Conservation (phyloP, 2,113 vertebrate species). For the Paramisgurnus dabryanus region DNA sequence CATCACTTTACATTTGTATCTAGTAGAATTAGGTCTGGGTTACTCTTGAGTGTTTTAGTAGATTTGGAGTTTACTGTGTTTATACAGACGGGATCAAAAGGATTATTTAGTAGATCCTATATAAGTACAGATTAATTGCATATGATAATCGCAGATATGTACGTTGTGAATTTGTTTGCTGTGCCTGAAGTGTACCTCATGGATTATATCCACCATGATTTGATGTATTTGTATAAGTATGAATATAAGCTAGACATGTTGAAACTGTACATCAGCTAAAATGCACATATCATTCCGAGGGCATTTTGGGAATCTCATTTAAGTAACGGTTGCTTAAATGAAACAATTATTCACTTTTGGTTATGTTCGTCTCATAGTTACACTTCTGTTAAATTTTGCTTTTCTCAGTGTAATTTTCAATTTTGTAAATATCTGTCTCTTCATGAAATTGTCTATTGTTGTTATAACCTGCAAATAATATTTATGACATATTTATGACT, state of each 20-base stretch:
- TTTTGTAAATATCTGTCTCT: conserved; percentile 7
- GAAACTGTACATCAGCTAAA: conserved; percentile 41
- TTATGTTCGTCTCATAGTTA: conserved; percentile 67
- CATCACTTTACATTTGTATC: conserved; percentile 12
- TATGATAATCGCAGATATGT: conserved; percentile 1
- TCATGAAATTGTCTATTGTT: background rate
- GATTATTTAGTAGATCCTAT: conserved; percentile 21
- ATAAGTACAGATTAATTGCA: conserved; percentile 16
- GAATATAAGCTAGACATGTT: conserved; percentile 13
- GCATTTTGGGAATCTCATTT: conserved; percentile 82
- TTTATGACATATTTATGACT: background rate
- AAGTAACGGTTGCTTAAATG: conserved; percentile 82
- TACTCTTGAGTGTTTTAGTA: background rate
- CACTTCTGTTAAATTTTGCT: conserved; percentile 51
- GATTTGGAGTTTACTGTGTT: background rate
- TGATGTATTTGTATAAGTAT: background rate
- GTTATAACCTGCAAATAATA: background rate
- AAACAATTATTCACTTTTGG: conserved; percentile 69
- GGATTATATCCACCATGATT: conserved; percentile 17
- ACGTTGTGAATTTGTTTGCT: conserved; percentile 18
- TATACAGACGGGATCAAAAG: background rate
- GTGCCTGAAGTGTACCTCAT: conserved; percentile 21
- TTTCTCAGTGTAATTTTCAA: conserved; percentile 29
- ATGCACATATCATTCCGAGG: conserved; percentile 67
- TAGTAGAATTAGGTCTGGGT: background rate